Percentiles rank a stretch among this genome's conserved stretches.
Conservation (phyloP, 1,140 invertebrate species). For the Mylabris phalerata region DNA sequence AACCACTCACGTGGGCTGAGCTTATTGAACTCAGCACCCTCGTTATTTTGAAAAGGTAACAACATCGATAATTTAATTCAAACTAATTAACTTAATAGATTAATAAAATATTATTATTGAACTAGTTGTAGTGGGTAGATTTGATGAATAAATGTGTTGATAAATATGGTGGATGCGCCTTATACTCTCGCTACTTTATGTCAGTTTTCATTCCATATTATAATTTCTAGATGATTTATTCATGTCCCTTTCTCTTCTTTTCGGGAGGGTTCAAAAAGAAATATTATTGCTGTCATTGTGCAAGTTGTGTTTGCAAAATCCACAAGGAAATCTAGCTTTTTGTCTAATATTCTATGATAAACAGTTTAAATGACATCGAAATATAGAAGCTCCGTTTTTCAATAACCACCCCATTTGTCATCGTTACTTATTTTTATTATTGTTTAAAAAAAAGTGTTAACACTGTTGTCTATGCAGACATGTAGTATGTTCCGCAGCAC, state of each 20-base stretch:
- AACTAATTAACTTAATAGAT: neutral
- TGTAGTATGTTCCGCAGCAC: conserved; percentile 18
- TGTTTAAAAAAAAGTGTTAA: conserved; percentile 1
- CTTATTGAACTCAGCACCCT: conserved; percentile 19
- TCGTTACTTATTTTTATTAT: neutral
- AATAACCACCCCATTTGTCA: conserved; percentile 1
- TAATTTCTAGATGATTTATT: too few species aligned
- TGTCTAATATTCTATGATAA: neutral
- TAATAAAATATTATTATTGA: neutral
- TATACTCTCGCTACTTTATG: too few species aligned
- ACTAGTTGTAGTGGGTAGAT: too few species aligned
- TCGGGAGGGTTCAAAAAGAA: neutral
- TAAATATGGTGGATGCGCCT: too few species aligned
- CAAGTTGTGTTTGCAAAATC: neutral
- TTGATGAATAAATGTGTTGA: too few species aligned
- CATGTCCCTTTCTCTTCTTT: neutral
- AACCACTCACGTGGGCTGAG: conserved; percentile 23
- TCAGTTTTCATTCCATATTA: too few species aligned
- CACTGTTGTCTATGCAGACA: conserved; percentile 20
- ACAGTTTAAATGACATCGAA: neutral
- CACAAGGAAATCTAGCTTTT: neutral
- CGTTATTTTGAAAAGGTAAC: conserved; percentile 25
- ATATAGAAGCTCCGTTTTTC: neutral
- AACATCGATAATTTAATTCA: conserved; percentile 5
- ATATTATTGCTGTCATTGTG: neutral